Evolutionary conservation across 2,888 invertebrate genomes (phyloP).

Genomic region (Tenthredo distinguenda): DNA sequence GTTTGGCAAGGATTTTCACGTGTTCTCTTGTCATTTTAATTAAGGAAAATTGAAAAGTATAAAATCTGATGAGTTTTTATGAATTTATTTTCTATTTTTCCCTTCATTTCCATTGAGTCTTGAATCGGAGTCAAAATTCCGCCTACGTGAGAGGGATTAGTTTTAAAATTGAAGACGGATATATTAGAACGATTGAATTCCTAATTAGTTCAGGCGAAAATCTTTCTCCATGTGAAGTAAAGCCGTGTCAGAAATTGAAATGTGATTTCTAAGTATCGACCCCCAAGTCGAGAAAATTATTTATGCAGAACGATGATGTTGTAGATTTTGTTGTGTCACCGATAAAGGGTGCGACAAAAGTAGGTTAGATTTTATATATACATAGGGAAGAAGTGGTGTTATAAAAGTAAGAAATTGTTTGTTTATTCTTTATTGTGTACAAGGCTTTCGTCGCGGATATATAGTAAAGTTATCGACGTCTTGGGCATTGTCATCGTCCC

Average conservation of each 20-base stretch:
- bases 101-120: background rate
- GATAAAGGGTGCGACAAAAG: background rate
- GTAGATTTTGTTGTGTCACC: background rate
- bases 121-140: background rate
- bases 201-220: background rate
- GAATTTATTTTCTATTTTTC: background rate
- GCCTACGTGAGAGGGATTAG: background rate
- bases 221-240: background rate
- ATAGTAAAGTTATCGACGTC: slow-evolving; percentile 19
- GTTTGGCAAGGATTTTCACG: background rate
- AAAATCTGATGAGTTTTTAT: background rate
- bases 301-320: slow-evolving; percentile 4
- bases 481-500: slow-evolving; percentile 7
- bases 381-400: background rate
- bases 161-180: background rate
- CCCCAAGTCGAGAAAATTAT: background rate
- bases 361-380: background rate
- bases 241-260: background rate
- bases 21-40: background rate
- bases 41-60: background rate
- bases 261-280: background rate
- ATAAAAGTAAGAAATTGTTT: slow-evolving; percentile 40
- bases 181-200: background rate
- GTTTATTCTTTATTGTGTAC: slow-evolving; percentile 39
- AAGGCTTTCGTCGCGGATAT: background rate